A percentile compares a stretch with the other conserved stretches of the same genome.
Evolutionary conservation across 2,113 vertebrate species (phyloP).

Genomic region (Stegostoma tigrinum): DNA sequence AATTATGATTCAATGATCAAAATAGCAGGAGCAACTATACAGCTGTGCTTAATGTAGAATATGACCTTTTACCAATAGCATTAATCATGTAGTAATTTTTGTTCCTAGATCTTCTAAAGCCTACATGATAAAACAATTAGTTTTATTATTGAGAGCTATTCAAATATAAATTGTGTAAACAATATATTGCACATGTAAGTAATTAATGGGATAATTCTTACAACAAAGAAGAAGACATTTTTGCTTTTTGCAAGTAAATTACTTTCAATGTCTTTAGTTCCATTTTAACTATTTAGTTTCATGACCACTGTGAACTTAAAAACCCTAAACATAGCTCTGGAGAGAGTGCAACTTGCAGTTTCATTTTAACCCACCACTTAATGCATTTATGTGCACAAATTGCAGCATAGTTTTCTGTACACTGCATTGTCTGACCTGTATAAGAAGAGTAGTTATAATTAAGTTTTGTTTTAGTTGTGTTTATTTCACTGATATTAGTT

Average conservation of each 20-base stretch:
- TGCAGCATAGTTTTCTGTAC: neutral
- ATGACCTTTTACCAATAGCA: neutral
- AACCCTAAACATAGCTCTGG: slow-evolving; percentile 30
- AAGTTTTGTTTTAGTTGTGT: slow-evolving; percentile 31
- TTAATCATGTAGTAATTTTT: neutral
- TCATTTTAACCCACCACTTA: neutral
- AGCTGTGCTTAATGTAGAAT: neutral
- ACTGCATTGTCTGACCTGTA: neutral
- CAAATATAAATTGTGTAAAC: neutral
- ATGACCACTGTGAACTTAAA: neutral
- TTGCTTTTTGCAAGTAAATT: neutral
- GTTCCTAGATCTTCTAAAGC: neutral
- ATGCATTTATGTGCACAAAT: slow-evolving; percentile 25
- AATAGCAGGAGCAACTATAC: neutral
- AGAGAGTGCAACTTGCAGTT: slow-evolving; percentile 34
- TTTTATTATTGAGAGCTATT: neutral
- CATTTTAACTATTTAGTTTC: neutral
- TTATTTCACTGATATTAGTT: slow-evolving; percentile 32
- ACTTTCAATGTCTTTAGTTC: neutral
- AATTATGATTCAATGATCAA: neutral
- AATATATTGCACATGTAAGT: neutral
- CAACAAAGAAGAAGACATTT: neutral
- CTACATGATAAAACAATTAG: slow-evolving; percentile 2
- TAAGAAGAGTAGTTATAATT: neutral
- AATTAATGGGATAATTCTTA: neutral